Conservation (phyloP, 2,888 invertebrate genomes). For the Lathronympha strigana region DNA sequence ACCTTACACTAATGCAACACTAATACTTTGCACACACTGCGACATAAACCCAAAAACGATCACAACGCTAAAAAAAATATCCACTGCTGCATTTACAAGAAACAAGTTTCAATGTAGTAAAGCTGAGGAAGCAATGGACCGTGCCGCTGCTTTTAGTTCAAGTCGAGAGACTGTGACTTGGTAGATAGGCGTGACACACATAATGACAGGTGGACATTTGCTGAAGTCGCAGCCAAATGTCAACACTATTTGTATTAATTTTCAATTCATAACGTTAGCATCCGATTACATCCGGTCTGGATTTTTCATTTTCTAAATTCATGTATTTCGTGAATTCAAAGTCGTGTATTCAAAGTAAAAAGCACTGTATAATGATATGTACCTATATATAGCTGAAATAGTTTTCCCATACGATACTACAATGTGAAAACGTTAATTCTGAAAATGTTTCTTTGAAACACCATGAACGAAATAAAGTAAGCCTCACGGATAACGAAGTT, state of each 20-base stretch:
- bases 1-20: conserved; percentile 58
- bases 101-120: not conserved
- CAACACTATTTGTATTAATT: conserved; percentile 48
- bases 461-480: too few species aligned
- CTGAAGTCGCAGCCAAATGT: conserved; percentile 54
- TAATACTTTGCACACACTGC: conserved; percentile 33
- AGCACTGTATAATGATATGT: too few species aligned
- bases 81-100: not conserved
- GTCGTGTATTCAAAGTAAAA: too few species aligned
- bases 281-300: conserved; percentile 38
- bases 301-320: conserved; percentile 1
- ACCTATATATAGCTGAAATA: too few species aligned
- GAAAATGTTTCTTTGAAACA: too few species aligned
- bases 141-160: not conserved
- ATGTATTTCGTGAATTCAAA: too few species aligned
- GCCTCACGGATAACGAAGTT: too few species aligned
- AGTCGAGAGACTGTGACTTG: not conserved
- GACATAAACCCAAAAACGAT: not conserved
- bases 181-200: conserved; percentile 46
- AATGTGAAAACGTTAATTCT: too few species aligned
- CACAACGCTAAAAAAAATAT: not conserved
- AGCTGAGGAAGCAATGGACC: conserved; percentile 4
- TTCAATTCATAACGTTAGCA: conserved; percentile 36
- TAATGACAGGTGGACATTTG: conserved; percentile 61
- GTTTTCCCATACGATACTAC: too few species aligned